Evolutionary conservation across 2,888 invertebrate genomes (phyloP).

Genomic region (Agrotis exclamationis): DNA sequence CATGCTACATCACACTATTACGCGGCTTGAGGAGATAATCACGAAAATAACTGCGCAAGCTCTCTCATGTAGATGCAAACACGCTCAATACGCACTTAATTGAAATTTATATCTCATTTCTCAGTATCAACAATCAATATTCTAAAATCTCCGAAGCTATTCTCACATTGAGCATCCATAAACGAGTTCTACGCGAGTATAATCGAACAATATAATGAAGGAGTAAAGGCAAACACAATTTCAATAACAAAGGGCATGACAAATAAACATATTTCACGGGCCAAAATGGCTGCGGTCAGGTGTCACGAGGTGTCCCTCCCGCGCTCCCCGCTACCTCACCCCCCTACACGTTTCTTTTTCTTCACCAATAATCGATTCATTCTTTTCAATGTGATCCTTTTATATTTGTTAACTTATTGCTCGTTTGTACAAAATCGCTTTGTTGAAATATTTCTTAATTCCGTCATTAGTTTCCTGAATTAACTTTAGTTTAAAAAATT

Average conservation of each 20-base stretch:
- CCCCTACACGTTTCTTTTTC: slow-evolving; percentile 78
- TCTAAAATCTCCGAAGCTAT: slow-evolving; percentile 88
- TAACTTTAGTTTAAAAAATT: slow-evolving; percentile 14
- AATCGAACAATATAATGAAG: slow-evolving; percentile 91
- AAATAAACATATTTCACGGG: slow-evolving; percentile 91
- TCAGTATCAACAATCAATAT: slow-evolving; percentile 91
- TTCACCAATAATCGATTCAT: slow-evolving; percentile 87
- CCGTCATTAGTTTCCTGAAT: slow-evolving; percentile 49
- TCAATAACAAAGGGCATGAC: slow-evolving; percentile 91
- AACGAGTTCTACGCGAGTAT: slow-evolving; percentile 88
- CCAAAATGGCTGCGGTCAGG: slow-evolving; percentile 91
- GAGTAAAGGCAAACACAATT: slow-evolving; percentile 91
- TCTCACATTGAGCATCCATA: slow-evolving; percentile 86
- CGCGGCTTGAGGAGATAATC: slow-evolving; percentile 83
- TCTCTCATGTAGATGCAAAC: slow-evolving; percentile 76
- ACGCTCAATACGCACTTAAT: slow-evolving; percentile 88
- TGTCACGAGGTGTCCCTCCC: slow-evolving; percentile 83
- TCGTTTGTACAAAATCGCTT: slow-evolving; percentile 55
- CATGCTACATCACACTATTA: slow-evolving; percentile 72
- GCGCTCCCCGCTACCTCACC: slow-evolving; percentile 67
- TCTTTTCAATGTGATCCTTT: slow-evolving; percentile 84
- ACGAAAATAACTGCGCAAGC: slow-evolving; percentile 82
- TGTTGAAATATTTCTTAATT: slow-evolving; percentile 53
- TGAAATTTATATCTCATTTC: slow-evolving; percentile 91
- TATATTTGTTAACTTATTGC: slow-evolving; percentile 75